Evolutionary conservation across 1,140 invertebrate genomes (phyloP), one percentile per base, ranked within the genome.

Genomic region (Caenorhabditis inopinata): DNA sequence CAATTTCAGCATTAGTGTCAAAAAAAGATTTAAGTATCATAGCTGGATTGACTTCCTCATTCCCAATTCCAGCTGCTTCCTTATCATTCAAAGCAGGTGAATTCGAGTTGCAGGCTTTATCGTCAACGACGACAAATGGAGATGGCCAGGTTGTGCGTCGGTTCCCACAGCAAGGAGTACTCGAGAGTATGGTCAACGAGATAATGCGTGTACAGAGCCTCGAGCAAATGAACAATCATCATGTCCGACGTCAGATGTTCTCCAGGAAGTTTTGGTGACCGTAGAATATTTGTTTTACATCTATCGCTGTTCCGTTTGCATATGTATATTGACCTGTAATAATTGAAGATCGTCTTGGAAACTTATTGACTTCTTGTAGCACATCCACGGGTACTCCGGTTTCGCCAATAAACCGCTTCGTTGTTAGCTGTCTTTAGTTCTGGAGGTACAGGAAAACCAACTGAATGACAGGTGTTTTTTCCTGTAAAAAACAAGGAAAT

Each of bases 151-250:
- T 38, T 11, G 58, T 68, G 0, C 58, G 58, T n/a, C 58, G n/a
- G 27, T 68, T 68, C 32, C 58, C 58, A 2, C 58, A 68, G 38
- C 58, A 68, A 18, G 58, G 32, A 29, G 58, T 68, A 5, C 32
- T 68, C 11, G 58, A 68, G n/a, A 68, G 38, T n/a, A 68, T 68
- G 58, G 58, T 68, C 11, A 68, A 68, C n/a, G 58, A 68, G 58
- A 42, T 68, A 18, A 68, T 68, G 58, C 29, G 58, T 7, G 58
- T 68, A 12, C 58, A 68, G n/a, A 68, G 58, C 38, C 32, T 68
- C 58, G 58, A 68, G 32, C 58, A 68, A n/a, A 38, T 68, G 58
- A 68, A 68, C 32, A 68, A 68, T 68, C 11, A 68, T 68, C 58
- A 42, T 21, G 58, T 68, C 7, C 29, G 58, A 38, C 58, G 58